phyloP scores from a whole-genome alignment of 2,888 invertebrate species.

The Lasioglossum oenotherae region DNA sequence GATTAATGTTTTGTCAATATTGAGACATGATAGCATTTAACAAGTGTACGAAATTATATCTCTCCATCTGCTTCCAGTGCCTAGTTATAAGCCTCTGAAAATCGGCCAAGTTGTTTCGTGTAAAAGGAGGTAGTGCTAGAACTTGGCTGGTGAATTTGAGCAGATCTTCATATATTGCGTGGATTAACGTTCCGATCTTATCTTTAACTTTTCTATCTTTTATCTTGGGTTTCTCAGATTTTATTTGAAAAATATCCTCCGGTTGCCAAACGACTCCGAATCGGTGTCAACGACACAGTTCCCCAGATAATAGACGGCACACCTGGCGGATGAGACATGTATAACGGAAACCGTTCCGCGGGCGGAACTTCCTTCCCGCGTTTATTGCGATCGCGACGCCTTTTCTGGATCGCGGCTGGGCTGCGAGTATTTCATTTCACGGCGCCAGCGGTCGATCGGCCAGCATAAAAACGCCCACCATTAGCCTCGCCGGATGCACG shows the following conservation, averaged over 20 bases:
- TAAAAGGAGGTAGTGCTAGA: too few species aligned
- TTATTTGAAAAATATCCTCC: constrained; percentile 20
- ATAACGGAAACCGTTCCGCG: constrained; percentile 35
- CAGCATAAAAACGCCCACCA: constrained; percentile 50
- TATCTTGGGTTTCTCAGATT: neutral
- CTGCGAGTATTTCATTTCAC: constrained; percentile 43
- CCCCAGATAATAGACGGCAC: constrained; percentile 28
- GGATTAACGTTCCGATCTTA: neutral
- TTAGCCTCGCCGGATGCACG: constrained; percentile 42
- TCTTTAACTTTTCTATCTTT: neutral
- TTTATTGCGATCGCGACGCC: constrained; percentile 43
- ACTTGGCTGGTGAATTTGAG: too few species aligned
- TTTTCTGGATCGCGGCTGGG: constrained; percentile 19
- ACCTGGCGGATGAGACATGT: constrained; percentile 45
- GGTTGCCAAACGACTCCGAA: constrained; percentile 55
- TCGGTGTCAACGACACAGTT: constrained; percentile 50
- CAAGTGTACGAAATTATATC: too few species aligned
- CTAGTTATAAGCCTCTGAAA: too few species aligned
- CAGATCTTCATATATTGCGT: neutral
- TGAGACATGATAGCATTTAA: too few species aligned
- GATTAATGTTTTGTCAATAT: too few species aligned
- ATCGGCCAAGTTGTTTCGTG: too few species aligned
- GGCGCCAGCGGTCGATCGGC: constrained; percentile 37
- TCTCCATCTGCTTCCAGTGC: too few species aligned
- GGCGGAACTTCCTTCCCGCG: constrained; percentile 23